Percentiles rank a stretch among this genome's conserved stretches.
phyloP scores from a whole-genome alignment of 2,113 vertebrate genomes.

The Gobio gobio region DNA sequence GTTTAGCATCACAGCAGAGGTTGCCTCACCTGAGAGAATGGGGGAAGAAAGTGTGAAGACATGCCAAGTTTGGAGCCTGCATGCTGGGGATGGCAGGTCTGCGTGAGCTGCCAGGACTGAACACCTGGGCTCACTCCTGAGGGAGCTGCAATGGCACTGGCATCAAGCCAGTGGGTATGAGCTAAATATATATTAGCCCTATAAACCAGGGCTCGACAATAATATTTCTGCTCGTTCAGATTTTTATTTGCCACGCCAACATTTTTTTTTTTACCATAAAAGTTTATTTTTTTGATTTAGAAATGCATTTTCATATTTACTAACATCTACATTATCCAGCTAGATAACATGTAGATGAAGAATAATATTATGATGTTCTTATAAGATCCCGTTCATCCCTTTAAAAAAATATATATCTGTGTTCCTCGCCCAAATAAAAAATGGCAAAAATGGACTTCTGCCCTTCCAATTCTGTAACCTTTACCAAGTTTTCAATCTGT shows the following conservation, averaged over 20 bases:
- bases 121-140: slow-evolving; percentile 46
- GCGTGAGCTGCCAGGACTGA: slow-evolving; percentile 1
- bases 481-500: neutral
- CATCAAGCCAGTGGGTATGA: slow-evolving; percentile 22
- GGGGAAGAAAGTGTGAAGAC: neutral
- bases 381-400: no score
- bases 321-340: neutral
- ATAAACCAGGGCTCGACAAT: neutral
- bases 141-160: slow-evolving; percentile 8
- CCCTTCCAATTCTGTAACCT: neutral
- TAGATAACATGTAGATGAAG: neutral
- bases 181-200: slow-evolving; percentile 20
- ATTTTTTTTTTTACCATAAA: neutral
- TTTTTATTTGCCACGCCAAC: neutral
- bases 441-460: neutral
- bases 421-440: neutral
- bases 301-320: no score
- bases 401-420: neutral
- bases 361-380: no score
- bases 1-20: slow-evolving; percentile 1
- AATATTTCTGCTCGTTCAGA: neutral
- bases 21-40: slow-evolving; percentile 8
- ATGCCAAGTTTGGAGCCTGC: slow-evolving; percentile 9
- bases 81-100: slow-evolving; percentile 12
- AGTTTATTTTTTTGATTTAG: no score